Conservation (phyloP, 2,113 vertebrate genomes). For the Tyto alba region DNA sequence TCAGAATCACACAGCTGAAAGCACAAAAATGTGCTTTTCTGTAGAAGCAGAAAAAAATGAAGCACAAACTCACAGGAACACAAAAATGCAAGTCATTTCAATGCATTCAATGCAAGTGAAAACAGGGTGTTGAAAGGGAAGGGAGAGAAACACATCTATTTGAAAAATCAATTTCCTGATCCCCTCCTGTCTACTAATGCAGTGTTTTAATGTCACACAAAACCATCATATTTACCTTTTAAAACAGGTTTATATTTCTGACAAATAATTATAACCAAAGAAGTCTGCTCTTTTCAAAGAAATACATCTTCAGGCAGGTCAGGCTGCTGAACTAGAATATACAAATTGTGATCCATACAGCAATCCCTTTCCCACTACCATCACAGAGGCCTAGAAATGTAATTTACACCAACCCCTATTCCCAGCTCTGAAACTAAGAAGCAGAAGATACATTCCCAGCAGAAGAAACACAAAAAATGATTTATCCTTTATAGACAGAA, state of each 20-base stretch:
- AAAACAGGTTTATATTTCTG: neutral
- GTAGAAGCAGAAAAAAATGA: neutral
- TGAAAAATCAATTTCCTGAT: neutral
- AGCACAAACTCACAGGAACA: neutral
- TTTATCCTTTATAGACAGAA: neutral
- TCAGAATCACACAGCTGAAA: neutral
- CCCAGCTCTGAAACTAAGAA: conserved; percentile 22
- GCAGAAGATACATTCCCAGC: neutral
- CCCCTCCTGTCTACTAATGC: neutral
- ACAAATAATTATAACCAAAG: neutral
- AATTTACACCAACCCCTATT: conserved; percentile 15
- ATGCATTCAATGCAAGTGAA: too few relatives aligned
- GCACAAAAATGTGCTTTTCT: neutral
- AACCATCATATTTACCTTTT: neutral
- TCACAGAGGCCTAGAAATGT: conserved; percentile 26
- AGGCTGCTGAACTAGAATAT: conserved; percentile 3
- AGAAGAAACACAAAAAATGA: conserved; percentile 9
- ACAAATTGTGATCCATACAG: conserved; percentile 14
- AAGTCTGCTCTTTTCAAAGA: neutral
- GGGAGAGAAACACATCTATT: neutral
- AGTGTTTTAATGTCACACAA: neutral
- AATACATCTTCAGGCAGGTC: neutral
- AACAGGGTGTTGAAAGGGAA: neutral
- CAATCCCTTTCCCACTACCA: conserved; percentile 15
- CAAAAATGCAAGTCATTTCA: neutral